These are phyloP conservation scores for Tribolium madens DNA, from an alignment of 1,140 invertebrate species.

Conservation along the genomic window DNA sequence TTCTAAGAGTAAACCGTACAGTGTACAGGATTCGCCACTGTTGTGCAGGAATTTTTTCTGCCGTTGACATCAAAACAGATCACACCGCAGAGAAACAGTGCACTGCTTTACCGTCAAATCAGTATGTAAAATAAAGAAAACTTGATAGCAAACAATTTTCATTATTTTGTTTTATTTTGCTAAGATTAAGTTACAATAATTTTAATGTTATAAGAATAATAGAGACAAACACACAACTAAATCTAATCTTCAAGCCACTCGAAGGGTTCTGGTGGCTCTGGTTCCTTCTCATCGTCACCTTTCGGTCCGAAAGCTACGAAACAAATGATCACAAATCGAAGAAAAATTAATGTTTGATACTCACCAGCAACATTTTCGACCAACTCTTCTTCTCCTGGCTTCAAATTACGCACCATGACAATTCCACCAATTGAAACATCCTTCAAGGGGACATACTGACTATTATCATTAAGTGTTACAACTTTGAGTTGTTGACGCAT, in stretches of 20 bases:
- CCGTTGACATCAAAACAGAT: too few species aligned
- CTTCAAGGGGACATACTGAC: slow-evolving; percentile 88
- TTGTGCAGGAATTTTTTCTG: too few species aligned
- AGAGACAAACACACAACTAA: neutral
- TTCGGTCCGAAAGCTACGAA: slow-evolving; percentile 89
- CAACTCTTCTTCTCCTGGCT: slow-evolving; percentile 85
- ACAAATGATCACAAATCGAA: neutral
- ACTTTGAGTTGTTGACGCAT: slow-evolving; percentile 95
- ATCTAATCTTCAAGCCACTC: slow-evolving; percentile 90
- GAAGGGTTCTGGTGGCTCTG: slow-evolving; percentile 96
- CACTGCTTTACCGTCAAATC: too few species aligned
- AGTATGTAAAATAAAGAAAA: too few species aligned
- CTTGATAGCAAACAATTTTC: too few species aligned
- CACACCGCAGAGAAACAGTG: too few species aligned
- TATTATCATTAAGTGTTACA: slow-evolving; percentile 83
- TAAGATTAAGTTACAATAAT: slow-evolving; percentile 30
- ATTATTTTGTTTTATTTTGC: slow-evolving; percentile 1
- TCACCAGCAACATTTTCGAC: slow-evolving; percentile 89
- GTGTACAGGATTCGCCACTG: too few species aligned
- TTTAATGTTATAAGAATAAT: slow-evolving; percentile 1
- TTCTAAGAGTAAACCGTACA: too few species aligned
- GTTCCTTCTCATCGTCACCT: slow-evolving; percentile 94
- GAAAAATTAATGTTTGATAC: slow-evolving; percentile 16
- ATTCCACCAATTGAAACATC: slow-evolving; percentile 95
- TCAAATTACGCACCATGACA: slow-evolving; percentile 90